phyloP scores from a whole-genome alignment of 1,140 invertebrate genomes.

The Zaprionus tsacasi region DNA sequence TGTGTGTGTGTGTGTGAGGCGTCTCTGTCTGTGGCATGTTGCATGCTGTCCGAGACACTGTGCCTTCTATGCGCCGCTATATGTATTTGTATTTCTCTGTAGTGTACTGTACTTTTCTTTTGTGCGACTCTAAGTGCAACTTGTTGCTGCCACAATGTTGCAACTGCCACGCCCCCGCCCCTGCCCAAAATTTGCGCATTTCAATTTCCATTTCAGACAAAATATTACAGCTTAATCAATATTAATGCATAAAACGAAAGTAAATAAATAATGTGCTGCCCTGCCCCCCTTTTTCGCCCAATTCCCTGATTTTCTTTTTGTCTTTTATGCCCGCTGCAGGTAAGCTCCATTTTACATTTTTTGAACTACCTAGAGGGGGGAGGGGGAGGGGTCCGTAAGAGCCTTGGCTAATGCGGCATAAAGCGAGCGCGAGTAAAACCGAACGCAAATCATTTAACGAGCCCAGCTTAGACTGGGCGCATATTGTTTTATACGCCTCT shows the following conservation, averaged over 20 bases:
- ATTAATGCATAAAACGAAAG: conserved; percentile 68
- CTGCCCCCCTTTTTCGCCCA: conserved; percentile 3
- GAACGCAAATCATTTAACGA: conserved; percentile 82
- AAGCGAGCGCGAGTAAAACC: conserved; percentile 57
- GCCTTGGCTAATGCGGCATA: conserved; percentile 62
- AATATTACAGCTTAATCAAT: conserved; percentile 77
- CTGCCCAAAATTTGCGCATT: background rate
- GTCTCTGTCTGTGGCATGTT: conserved; percentile 45
- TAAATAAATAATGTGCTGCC: conserved; percentile 50
- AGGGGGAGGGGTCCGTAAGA: conserved; percentile 1
- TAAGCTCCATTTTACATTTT: conserved; percentile 73
- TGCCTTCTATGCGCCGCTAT: conserved; percentile 57
- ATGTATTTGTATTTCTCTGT: conserved; percentile 54
- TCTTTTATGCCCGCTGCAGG: conserved; percentile 73
- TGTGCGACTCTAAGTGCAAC: too few species aligned
- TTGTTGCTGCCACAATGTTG: conserved; percentile 44
- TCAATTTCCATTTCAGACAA: conserved; percentile 39
- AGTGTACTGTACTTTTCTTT: conserved; percentile 64
- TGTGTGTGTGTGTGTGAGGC: conserved; percentile 13
- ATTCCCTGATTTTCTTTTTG: background rate
- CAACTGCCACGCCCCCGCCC: background rate
- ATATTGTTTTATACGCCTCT: conserved; percentile 78
- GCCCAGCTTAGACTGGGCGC: conserved; percentile 69
- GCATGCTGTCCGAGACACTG: conserved; percentile 41
- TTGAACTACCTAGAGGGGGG: conserved; percentile 46